Base-by-base conservation (phyloP, 37 sponge, comb jelly and placozoan genomes). In the Tethya wilhelma region DNA sequence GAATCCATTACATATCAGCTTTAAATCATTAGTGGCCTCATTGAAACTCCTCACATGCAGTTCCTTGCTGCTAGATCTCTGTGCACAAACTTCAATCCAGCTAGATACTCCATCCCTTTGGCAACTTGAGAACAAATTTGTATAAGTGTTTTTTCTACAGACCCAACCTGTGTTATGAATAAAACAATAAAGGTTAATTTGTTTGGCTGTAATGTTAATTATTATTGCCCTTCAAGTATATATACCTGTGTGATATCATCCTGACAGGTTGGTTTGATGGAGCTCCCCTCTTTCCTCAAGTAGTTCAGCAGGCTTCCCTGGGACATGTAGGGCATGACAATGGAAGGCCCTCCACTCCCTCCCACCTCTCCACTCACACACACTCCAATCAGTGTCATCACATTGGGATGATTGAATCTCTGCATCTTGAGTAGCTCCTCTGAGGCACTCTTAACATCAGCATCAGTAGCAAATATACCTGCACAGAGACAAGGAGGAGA, bases 1-100 rank as follows among this genome's bases (percentile, higher is more conserved):
- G 7, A 62, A 12, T 40, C 4, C 11, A 34, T 44, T 22, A 2
- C n/a, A 41, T 43, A 55, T 4, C 7, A 8, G 25, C 39, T 32
- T 25, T 5, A 22, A 11, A 20, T 39, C 42, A n/a, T 2, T 28
- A 43, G 25, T 22, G 20, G 23, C 39, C 20, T n/a, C n/a, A n/a
- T n/a, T 9, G 26, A 11, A 29, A n/a, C 9, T 66, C 2, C 76
- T 75, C 31, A 81, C 82, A 81, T 42, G 73, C 82, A 81, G 44
- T 81, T 81, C 30, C 82, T 69, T 69, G 82, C 82, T 29, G 82
- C 82, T 23, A 81, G 73, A 71, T 81, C 82, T 44, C 82, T 67
- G 43, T 81, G 82, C 1, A 79, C 45, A 66, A 79, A 57, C 57
- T 30, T 66, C 32, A 40, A 29, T 22, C n/a, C 4, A 20, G 69